These are phyloP conservation scores for Todus mexicanus DNA, from an alignment of 2,797 vertebrate species.

Conservation along the genomic window DNA sequence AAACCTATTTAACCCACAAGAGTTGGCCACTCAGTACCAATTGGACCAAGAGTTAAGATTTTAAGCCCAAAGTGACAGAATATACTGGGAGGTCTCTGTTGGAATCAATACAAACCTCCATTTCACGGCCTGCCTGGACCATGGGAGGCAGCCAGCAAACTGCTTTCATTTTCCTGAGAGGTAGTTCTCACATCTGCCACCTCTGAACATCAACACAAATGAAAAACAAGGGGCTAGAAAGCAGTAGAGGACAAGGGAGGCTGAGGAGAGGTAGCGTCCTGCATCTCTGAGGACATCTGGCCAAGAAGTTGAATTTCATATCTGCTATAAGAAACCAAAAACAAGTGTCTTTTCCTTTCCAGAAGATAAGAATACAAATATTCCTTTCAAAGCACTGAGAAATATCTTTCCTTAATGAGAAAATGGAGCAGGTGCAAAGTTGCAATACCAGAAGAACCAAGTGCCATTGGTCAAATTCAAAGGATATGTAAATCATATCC, in stretches of 20 bases:
- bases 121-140: background rate
- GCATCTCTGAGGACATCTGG: background rate
- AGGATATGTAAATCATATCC: background rate
- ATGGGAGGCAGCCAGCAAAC: background rate
- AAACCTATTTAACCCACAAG: background rate
- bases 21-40: background rate
- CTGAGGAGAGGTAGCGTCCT: background rate
- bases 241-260: rapidly evolving
- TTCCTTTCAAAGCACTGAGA: background rate
- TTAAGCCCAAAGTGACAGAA: background rate
- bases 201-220: background rate
- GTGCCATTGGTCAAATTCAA: background rate
- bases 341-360: background rate
- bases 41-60: background rate
- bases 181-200: background rate
- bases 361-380: background rate
- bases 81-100: background rate
- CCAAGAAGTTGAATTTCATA: background rate
- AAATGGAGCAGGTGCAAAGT: background rate
- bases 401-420: background rate
- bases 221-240: background rate
- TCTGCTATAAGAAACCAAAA: background rate
- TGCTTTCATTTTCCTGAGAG: background rate
- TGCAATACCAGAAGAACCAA: background rate
- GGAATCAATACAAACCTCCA: background rate